Conservation (phyloP, 1,140 invertebrate species). For the Drosophila lacertosa region DNA sequence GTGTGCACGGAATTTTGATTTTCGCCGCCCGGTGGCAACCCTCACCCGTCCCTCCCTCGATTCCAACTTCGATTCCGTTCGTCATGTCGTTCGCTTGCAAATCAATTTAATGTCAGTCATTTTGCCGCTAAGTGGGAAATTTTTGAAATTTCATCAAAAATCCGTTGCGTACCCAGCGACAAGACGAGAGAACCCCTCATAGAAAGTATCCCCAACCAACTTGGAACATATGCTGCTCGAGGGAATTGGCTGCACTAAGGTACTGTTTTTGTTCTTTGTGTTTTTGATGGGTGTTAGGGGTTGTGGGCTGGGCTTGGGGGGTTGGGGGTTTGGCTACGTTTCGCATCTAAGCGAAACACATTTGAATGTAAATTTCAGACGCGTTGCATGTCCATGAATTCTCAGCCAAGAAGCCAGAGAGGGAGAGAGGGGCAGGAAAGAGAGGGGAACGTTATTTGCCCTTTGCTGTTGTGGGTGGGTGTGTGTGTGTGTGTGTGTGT, state of each 20-base stretch:
- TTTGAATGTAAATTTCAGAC: constrained; percentile 82
- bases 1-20: constrained; percentile 84
- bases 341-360: constrained; percentile 81
- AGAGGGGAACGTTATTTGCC: constrained; percentile 43
- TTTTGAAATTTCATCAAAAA: constrained; percentile 84
- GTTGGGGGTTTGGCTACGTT: constrained; percentile 3
- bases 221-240: constrained; percentile 75
- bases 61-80: constrained; percentile 70
- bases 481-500: constrained; percentile 5
- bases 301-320: not conserved
- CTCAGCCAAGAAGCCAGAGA: constrained; percentile 31
- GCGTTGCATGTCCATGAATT: constrained; percentile 83
- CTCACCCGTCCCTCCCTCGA: constrained; percentile 15
- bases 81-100: constrained; percentile 83
- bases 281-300: not conserved
- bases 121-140: constrained; percentile 78
- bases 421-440: not conserved
- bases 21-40: constrained; percentile 20
- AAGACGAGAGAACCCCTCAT: not conserved
- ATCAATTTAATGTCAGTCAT: constrained; percentile 84
- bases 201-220: constrained; percentile 3
- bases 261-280: constrained; percentile 32
- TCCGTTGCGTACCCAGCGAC: constrained; percentile 46
- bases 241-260: constrained; percentile 78
- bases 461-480: constrained; percentile 42